Percentiles rank a stretch among this genome's conserved stretches.
Evolutionary conservation across 35 echinoderm and acorn worm genomes (phyloP).

Genomic region (Diadema setosum): DNA sequence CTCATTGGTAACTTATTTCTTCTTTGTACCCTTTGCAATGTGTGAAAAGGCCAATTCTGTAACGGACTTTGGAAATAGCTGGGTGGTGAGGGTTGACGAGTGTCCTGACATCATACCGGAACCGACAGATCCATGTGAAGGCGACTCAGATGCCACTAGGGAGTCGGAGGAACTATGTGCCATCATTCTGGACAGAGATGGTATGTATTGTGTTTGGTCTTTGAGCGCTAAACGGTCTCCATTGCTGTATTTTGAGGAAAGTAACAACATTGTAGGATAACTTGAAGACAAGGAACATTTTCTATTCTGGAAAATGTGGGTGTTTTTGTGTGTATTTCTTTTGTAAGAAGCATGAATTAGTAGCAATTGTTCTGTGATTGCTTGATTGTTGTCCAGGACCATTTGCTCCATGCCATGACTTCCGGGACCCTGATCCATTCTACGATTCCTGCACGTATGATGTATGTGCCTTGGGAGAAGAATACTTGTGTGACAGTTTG

Average conservation of each 20-base stretch:
- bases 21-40: no score
- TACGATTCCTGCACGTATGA: conserved; percentile 80
- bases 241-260: not conserved
- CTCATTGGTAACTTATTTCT: no score
- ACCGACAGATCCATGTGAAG: conserved; percentile 24
- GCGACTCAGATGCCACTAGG: not conserved
- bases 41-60: conserved; percentile 8
- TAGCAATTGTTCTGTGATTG: no score
- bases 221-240: not conserved
- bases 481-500: conserved; percentile 57
- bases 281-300: no score
- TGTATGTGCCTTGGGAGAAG: conserved; percentile 80
- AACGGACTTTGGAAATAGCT: conserved; percentile 65
- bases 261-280: no score
- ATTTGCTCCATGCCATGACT: conserved; percentile 58
- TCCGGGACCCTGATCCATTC: conserved; percentile 46
- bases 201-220: not conserved
- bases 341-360: no score
- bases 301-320: no score
- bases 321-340: no score
- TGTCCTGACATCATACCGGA: not conserved
- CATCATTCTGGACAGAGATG: not conserved
- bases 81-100: not conserved
- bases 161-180: conserved; percentile 40
- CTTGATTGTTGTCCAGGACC: conserved; percentile 37